Base-by-base conservation (phyloP, 2,888 invertebrate genomes). In the Drosophila ochracea region DNA sequence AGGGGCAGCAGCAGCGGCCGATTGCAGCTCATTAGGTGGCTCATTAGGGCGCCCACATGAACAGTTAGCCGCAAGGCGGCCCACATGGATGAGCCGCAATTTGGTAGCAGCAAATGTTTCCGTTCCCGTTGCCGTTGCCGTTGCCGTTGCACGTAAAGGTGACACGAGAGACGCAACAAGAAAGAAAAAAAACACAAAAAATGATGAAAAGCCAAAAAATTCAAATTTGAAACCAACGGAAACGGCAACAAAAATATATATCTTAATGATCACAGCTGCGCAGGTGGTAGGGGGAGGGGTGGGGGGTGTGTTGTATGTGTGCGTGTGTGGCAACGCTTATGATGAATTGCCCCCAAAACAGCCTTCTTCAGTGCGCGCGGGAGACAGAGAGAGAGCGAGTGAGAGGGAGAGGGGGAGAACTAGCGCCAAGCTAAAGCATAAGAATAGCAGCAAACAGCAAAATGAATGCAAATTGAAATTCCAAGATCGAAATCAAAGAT, bases 381-480 rank as follows among this genome's bases (percentile, higher is more conserved):
- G 57, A 31, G 33, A 25, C 16, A n/a, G n/a, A n/a, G n/a, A 9
- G 28, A 54, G 58, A 33, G 7, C 30, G n/a, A 28, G 11, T 11
- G 19, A 35, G 35, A 35, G 11, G 19, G 50, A 35, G 57, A 39
- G 50, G 31, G 30, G 31, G 19, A 21, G 28, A 30, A n/a, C 30
- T 57, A 57, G 30, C 39, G 57, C 57, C 13, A 21, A 55, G 53
- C 59, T 35, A 57, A 37, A 47, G 37, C 54, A 59, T 30, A 49
- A 50, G 35, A 70, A 30, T 28, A 50, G 35, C n/a, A 39, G 25
- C 21, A 21, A 55, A 39, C 67, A n/a, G 33, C 21, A 52, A 59
- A 82, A 66, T 70, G 68, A 73, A 82, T 78, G 75, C 85, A 83
- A 89, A 83, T 87, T 86, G 84, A 89, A 84, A 84, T 84, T 89